Evolutionary conservation across 2,888 invertebrate genomes (phyloP).

Genomic region (Anoplius nigerrimus): DNA sequence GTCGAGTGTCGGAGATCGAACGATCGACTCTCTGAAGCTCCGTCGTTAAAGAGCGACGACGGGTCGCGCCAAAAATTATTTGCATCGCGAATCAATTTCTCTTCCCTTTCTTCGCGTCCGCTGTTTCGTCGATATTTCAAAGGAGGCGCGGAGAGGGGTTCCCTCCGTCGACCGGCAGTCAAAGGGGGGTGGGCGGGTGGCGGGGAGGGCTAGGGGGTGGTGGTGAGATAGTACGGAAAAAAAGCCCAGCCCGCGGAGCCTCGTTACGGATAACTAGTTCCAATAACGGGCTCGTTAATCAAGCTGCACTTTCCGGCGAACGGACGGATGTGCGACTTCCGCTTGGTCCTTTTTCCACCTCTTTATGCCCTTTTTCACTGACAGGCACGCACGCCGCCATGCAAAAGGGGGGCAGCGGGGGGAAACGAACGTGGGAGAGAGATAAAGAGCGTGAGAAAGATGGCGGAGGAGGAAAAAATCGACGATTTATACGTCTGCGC

Average conservation of each 20-base stretch:
- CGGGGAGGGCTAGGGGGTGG: background rate
- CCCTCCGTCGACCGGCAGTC: background rate
- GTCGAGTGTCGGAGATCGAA: background rate
- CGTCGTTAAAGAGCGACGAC: background rate
- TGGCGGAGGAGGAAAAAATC: background rate
- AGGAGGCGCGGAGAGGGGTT: too few species aligned
- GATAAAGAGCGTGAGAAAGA: background rate
- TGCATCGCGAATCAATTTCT: too few species aligned
- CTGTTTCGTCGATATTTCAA: constrained; percentile 8
- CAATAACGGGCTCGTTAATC: constrained; percentile 67
- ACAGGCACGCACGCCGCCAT: constrained; percentile 10
- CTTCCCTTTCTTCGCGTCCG: too few species aligned
- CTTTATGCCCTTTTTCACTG: constrained; percentile 30
- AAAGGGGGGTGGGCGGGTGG: background rate
- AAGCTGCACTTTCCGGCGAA: constrained; percentile 57
- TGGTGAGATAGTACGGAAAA: constrained; percentile 11
- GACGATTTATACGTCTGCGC: constrained; percentile 39
- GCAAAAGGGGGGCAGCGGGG: constrained; percentile 20
- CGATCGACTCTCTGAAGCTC: background rate
- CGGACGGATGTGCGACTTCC: constrained; percentile 48
- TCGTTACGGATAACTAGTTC: constrained; percentile 64
- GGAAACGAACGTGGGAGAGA: background rate
- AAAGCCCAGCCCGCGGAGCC: constrained; percentile 23
- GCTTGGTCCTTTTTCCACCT: constrained; percentile 30
- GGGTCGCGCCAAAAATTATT: too few species aligned